Evolutionary conservation across 92 coral and sea anemone species (phyloP), one percentile per base, ranked within the genome.

Genomic region (Virgularia gustaviana): DNA sequence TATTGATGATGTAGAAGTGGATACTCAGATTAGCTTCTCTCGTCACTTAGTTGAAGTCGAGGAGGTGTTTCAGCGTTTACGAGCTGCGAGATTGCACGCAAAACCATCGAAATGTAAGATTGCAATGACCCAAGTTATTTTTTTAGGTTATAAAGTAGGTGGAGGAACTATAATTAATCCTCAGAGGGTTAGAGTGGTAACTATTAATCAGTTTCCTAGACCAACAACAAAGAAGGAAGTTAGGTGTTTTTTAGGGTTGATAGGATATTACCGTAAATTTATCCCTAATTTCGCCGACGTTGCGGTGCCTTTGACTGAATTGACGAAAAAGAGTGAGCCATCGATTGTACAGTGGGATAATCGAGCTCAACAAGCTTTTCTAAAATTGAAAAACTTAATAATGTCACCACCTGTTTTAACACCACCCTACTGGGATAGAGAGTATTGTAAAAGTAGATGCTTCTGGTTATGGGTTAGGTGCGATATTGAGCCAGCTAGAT

Each of bases 371-470:
- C 6, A 7, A 13, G 77, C 83, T 20, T 83, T 83, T 61, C 20
- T 37, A 12, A 71, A 61, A 16, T 47, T 71, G 33, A 83, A 83
- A 31, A 38, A 30, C 1, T 57, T 73, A 6, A 31, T 78, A 31
- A 39, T 23, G 16, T 31, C 54, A 1, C 49, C 75, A 0, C 87
- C 83, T 2, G 79, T 82, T 4, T 42, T 77, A 44, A 49, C 75
- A 7, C 75, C 79, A 2, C 87, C 87, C 9, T 49, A 75, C 29
- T 85, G 79, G 80, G 75, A 81, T 9, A 35, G 63, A 25, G 51
- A 45, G 10, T 56, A 71, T 85, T 18, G 45, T 85, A 25, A 83
- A 85, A 49, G 85, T 76, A 41, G 85, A 85, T 67, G 89, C 89
- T 9, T 85, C 83, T 10, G 59, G 66, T 59, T 43, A 70, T 52